phyloP scores from a whole-genome alignment of 2,888 invertebrate species.

The Listrodromus nycthemerus region DNA sequence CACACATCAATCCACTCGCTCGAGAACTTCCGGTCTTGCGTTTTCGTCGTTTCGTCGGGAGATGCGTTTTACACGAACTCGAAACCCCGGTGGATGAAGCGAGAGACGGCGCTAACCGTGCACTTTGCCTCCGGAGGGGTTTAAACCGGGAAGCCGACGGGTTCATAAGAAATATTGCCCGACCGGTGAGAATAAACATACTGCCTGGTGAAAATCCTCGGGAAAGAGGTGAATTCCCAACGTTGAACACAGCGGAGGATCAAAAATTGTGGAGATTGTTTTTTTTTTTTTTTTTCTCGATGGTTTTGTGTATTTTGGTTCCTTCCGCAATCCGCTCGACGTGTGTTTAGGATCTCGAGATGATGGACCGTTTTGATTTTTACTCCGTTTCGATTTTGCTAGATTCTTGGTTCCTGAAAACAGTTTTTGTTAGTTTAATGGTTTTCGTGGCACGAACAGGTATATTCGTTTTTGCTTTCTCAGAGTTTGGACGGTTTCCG shows the following conservation, averaged over 20 bases:
- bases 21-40: constrained; percentile 16
- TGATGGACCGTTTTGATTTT: not conserved
- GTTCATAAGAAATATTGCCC: constrained; percentile 42
- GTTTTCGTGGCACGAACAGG: no score
- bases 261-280: not conserved
- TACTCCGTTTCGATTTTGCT: not conserved
- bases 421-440: no score
- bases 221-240: constrained; percentile 31
- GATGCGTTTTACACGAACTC: constrained; percentile 11
- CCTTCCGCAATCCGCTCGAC: not conserved
- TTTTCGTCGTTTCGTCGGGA: constrained; percentile 34
- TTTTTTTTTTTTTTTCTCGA: not conserved
- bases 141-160: not conserved
- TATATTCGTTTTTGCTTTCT: not conserved
- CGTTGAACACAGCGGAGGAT: not conserved
- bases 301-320: not conserved
- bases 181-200: constrained; percentile 30
- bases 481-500: no score
- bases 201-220: constrained; percentile 37
- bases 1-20: constrained; percentile 45
- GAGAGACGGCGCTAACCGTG: not conserved
- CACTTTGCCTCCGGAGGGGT: not conserved
- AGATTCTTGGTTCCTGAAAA: no score
- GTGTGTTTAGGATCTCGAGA: not conserved
- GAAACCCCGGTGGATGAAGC: constrained; percentile 22